phyloP scores from a whole-genome alignment of 2,113 vertebrate species.

The Eulemur rufifrons region DNA sequence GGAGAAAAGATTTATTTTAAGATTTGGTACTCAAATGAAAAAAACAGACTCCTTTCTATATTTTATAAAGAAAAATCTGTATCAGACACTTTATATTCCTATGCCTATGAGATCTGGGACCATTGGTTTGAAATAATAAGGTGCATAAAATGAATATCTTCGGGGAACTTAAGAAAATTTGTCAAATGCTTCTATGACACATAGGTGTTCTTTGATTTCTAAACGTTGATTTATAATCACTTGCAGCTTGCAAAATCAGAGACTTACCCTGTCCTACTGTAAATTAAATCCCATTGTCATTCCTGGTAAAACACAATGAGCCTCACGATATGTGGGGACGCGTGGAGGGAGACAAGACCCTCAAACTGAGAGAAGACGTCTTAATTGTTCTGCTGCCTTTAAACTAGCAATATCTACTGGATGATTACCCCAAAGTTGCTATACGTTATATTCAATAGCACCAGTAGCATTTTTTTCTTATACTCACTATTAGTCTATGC shows the following conservation, averaged over 20 bases:
- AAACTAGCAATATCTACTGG: not conserved
- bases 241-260: not conserved
- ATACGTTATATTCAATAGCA: not conserved
- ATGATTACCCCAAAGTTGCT: not conserved
- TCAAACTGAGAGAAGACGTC: not conserved
- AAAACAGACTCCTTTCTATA: not conserved
- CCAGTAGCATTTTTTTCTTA: not conserved
- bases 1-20: conserved; percentile 30
- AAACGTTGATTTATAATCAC: conserved; percentile 23
- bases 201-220: not conserved
- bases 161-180: conserved; percentile 25
- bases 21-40: not conserved
- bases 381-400: not conserved
- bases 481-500: not conserved
- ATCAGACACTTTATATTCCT: not conserved
- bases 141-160: not conserved
- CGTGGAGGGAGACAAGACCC: not conserved
- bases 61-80: not conserved
- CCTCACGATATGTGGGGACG: not conserved
- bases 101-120: not conserved
- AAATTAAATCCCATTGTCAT: conserved; percentile 15
- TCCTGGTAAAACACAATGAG: conserved; percentile 40
- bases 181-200: conserved; percentile 32
- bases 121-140: conserved; percentile 25
- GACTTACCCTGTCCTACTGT: not conserved